A percentile compares a stretch with the other conserved stretches of the same genome.
phyloP scores from a whole-genome alignment of 1,140 invertebrate species.

The Tetramorium alpestre region DNA sequence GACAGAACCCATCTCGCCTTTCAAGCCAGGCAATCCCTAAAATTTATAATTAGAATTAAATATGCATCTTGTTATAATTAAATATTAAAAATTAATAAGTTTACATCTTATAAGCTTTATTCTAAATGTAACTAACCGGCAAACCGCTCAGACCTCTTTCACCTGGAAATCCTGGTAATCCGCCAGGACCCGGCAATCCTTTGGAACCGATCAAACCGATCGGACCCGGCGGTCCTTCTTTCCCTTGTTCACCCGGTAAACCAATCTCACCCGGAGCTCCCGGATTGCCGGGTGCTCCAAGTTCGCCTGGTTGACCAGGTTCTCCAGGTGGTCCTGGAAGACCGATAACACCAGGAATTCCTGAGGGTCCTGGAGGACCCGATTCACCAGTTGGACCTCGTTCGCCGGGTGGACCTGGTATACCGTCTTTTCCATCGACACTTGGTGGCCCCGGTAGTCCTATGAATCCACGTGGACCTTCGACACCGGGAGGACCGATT shows the following conservation, averaged over 20 bases:
- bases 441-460: conserved; percentile 90
- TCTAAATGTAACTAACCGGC: conserved; percentile 76
- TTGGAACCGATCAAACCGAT: conserved; percentile 89
- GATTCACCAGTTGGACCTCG: conserved; percentile 91
- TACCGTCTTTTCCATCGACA: conserved; percentile 91
- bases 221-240: conserved; percentile 90
- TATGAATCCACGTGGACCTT: conserved; percentile 89
- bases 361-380: conserved; percentile 89
- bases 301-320: conserved; percentile 90
- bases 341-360: conserved; percentile 91
- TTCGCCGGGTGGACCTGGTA: conserved; percentile 90
- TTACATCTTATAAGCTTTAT: not conserved
- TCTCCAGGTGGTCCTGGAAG: conserved; percentile 91
- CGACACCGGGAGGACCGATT: conserved; percentile 84
- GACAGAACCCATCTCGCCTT: conserved; percentile 89
- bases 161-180: conserved; percentile 91
- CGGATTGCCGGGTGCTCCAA: conserved; percentile 91
- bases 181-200: conserved; percentile 91
- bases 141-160: conserved; percentile 90
- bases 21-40: conserved; percentile 89
- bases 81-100: not conserved
- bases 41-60: conserved; percentile 24
- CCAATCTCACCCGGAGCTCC: conserved; percentile 90
- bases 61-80: not conserved
- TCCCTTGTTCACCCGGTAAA: conserved; percentile 91